Evolutionary conservation across 2,888 invertebrate genomes (phyloP).

Genomic region (Melikaiella ostensackeni): DNA sequence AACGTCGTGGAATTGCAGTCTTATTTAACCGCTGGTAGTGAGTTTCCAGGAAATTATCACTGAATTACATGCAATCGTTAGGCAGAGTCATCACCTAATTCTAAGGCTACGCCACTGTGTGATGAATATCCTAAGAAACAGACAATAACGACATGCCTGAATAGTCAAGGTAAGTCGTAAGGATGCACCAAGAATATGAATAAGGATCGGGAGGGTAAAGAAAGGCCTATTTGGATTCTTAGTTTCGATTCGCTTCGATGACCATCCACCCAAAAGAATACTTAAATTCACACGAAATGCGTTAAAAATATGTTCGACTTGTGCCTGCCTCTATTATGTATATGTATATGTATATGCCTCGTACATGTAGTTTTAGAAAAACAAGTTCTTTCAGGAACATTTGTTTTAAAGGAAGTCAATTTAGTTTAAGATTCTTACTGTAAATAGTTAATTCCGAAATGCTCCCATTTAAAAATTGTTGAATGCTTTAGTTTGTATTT

Average conservation of each 20-base stretch:
- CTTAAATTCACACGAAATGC: background rate
- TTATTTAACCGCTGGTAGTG: background rate
- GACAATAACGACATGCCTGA: constrained; percentile 53
- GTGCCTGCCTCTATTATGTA: no score
- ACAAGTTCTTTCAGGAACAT: no score
- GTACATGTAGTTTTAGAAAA: no score
- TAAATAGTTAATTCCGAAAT: no score
- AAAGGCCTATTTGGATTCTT: background rate
- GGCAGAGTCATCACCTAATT: background rate
- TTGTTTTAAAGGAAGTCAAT: no score
- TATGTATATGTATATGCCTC: no score
- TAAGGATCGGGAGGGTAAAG: constrained; percentile 31
- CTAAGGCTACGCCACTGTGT: background rate
- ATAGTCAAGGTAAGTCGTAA: constrained; percentile 50
- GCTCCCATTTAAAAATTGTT: no score
- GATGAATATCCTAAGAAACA: background rate
- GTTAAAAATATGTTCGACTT: no score
- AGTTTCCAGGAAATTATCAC: background rate
- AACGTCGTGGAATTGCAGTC: background rate
- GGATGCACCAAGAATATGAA: constrained; percentile 41
- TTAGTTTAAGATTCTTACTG: no score
- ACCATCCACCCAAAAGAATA: constrained; percentile 52
- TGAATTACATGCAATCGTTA: background rate
- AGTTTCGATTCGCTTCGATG: constrained; percentile 48
- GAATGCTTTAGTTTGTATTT: background rate